Base-by-base conservation (phyloP, 64 coral and sea anemone species). In the Cladopsammia gracilis region DNA sequence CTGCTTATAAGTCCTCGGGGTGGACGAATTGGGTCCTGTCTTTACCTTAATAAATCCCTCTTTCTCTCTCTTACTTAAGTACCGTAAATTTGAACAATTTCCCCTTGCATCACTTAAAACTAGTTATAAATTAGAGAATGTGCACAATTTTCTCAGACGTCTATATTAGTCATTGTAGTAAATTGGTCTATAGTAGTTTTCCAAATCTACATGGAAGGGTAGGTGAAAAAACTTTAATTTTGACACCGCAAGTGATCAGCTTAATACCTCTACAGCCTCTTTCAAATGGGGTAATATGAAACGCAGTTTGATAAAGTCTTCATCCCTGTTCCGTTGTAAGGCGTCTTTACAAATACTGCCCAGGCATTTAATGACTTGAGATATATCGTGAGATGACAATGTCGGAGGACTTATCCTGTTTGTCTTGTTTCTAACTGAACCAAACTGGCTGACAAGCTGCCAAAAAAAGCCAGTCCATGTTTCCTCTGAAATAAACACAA, bases 251-350 rank as follows among this genome's bases (percentile, higher is more conserved):
- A 9, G 20, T 25, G 14, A 34, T 34, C 34, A 10, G n/a, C 1
- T 77, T 16, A 11, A 3, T 77, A 77, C 75, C 75, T 77, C 10
- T n/a, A 77, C 50, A 11, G 75, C 48, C 48, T 52, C 50, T n/a
- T 77, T 57, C 20, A 77, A 49, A 48, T 77, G 75, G 4, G 75
- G 75, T 19, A 56, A 77, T 54, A 54, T 54, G 18, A 54, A 10
- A 48, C 50, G 75, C 24, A 77, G 48, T 48, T 54, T 54, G 8
- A n/a, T 54, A 18, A 77, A 77, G 75, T 77, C 75, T 56, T 77
- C 20, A 77, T 77, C 48, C 20, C 75, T 77, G 48, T 10, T 51
- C 4, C 22, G 20, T 54, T 77, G 75, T 56, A 77, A 24, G 20
- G 75, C 48, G 1, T 77, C 50, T 77, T 77, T 77, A 12, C 75